Evolutionary conservation across 2,888 invertebrate species (phyloP).

Genomic region (Dolomedes plantarius): DNA sequence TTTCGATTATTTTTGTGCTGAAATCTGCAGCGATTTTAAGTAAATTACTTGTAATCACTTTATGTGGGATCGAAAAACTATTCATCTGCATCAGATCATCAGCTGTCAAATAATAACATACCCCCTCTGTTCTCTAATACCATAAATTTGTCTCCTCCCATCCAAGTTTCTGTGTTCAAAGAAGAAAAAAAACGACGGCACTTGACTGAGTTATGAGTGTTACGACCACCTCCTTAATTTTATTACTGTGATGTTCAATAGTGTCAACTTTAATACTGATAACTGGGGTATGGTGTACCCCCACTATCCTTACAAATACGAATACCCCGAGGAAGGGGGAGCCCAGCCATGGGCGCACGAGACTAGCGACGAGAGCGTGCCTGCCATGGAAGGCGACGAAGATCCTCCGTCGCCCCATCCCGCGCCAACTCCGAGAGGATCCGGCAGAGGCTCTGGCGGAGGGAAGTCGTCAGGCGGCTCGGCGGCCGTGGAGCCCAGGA

Average conservation of each 20-base stretch:
- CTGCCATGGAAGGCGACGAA: conserved; percentile 44
- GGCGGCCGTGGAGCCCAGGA: conserved; percentile 85
- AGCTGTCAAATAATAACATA: too few relatives aligned
- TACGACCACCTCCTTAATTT: neutral
- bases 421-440: conserved; percentile 26
- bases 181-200: too few relatives aligned
- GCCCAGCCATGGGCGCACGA: neutral
- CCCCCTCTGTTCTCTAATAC: too few relatives aligned
- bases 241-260: conserved; percentile 42
- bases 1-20: too few relatives aligned
- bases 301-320: conserved; percentile 56
- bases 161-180: too few relatives aligned
- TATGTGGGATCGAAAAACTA: too few relatives aligned
- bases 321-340: conserved; percentile 15
- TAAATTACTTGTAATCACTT: too few relatives aligned
- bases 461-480: conserved; percentile 21
- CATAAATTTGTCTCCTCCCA: too few relatives aligned
- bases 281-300: conserved; percentile 67
- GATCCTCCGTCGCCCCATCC: conserved; percentile 21
- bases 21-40: too few relatives aligned
- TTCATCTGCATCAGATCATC: too few relatives aligned
- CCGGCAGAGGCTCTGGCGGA: conserved; percentile 49
- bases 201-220: neutral
- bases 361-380: conserved; percentile 54
- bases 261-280: conserved; percentile 43